Conservation (phyloP, 1,140 invertebrate genomes). For the Eulimnadia texana region DNA sequence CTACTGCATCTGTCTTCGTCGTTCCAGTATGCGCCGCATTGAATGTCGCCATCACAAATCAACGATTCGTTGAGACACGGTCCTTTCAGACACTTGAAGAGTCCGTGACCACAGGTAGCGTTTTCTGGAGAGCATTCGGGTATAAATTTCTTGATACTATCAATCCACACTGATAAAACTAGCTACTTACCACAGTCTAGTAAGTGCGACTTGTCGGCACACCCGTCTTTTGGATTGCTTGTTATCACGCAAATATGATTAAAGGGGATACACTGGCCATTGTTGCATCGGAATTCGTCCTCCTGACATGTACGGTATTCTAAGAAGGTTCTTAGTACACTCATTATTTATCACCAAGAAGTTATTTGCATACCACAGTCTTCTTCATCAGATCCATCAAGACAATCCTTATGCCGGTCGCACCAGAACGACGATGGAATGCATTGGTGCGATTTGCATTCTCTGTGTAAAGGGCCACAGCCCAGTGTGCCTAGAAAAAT, state of each 20-base stretch:
- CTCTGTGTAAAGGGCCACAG: no score
- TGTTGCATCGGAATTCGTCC: constrained; percentile 27
- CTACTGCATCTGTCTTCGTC: constrained; percentile 30
- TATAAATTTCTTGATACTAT: not conserved
- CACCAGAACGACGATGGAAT: constrained; percentile 28
- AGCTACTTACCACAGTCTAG: constrained; percentile 31
- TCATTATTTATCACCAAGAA: no score
- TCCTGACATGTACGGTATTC: constrained; percentile 18
- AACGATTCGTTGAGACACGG: constrained; percentile 25
- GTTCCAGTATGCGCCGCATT: constrained; percentile 30
- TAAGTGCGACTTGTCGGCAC: constrained; percentile 33
- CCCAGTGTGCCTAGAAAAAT: no score
- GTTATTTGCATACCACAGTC: constrained; percentile 27
- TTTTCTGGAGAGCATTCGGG: constrained; percentile 7
- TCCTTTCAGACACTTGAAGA: constrained; percentile 26
- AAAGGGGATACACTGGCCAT: constrained; percentile 27
- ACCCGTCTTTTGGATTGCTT: constrained; percentile 23
- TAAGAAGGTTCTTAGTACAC: no score
- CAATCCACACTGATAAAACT: no score
- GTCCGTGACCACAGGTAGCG: constrained; percentile 18
- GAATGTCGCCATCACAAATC: constrained; percentile 28
- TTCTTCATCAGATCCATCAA: constrained; percentile 33
- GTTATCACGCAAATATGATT: constrained; percentile 24
- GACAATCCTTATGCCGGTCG: constrained; percentile 31
- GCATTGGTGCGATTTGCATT: constrained; percentile 28